Evolutionary conservation across 2,113 vertebrate species (phyloP), one percentile per base, ranked within the genome.

Genomic region (Sorex araneus): DNA sequence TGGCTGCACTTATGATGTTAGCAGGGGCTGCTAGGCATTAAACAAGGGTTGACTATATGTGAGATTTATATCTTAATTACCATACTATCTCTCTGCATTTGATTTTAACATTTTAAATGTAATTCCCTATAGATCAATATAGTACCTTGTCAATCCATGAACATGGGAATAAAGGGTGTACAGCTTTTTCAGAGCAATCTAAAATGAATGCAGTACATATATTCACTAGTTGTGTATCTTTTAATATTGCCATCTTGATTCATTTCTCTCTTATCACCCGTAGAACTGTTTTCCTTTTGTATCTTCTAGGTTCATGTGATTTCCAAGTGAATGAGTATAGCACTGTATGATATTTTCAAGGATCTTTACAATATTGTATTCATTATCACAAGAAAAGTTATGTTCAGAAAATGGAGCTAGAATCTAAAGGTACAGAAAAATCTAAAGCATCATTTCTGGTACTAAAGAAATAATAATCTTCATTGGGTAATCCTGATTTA

Each of bases 361-460:
- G 19, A n/a, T 67, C 66, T 75, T 34, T 2, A 3, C 0, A 47
- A n/a, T 36, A 60, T 36, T 32, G 75, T 54, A 47, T 63, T 71
- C 25, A 12, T 28, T 6, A 25, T 18, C 54, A 57, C 10, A 7
- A 74, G 7, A 40, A 40, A 40, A 40, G 50, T 10, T 0, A 2
- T 6, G 2, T 69, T 75, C 23, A 76, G 64, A 21, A 3, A 67
- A 32, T 2, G 4, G 36, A 45, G 2, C 25, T 75, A 28, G 40
- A 60, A 83, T 36, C 11, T 27, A 30, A 54, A 80, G n/a, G 36
- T 67, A 34, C 19, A 32, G 36, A 63, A 73, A 84, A 45, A 5
- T 1, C 28, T 57, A 69, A 87, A 40, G n/a, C n/a, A n/a, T n/a
- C n/a, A n/a, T 76, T 84, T 85, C 66, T 88, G 50, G 34, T 70